Evolutionary conservation across 2,888 invertebrate species (phyloP), one percentile per base, ranked within the genome.

Genomic region (Pristionchus maxplancki): DNA sequence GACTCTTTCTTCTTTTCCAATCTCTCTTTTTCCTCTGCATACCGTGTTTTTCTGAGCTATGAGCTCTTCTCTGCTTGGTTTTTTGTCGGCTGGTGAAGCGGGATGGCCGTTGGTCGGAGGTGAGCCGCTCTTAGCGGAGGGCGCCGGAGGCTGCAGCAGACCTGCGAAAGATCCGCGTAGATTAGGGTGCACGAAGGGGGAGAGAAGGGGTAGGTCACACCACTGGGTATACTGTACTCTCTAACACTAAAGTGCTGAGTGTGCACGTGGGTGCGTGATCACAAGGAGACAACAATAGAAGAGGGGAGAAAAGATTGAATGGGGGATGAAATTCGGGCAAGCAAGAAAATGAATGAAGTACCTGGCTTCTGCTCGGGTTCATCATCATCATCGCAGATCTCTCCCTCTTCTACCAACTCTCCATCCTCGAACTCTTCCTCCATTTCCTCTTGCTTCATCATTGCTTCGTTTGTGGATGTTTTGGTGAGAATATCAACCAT

Each of bases 371-470:
- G 31, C 28, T 67, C 81, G 44, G 53, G 58, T 44, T 78, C 88
- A 20, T 87, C 87, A 40, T 88, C 88, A 62, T 88, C 88, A 81
- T 88, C 88, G n/a, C 71, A 74, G 71, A 87, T 87, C 87, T 87
- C 87, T 53, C 87, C 87, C 71, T 87, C 87, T n/a, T 88, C 88
- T 20, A 88, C 88, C 11, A 88, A 31, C 48, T 88, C 88, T 34
- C 88, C 88, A 40, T 88, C 88, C 62, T 88, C 88, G 48, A 62
- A 88, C 37, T 88, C 88, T 28, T 88, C 88, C 40, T 87, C 86
- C 50, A 58, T 37, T 24, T 48, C 81, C 24, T 78, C 88, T 40
- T 81, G 20, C 78, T 64, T 74, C 37, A 64, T 81, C 62, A 40
- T 48, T 64, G 34, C 37, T 48, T 78, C 40, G 40, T 78, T 58